Evolutionary conservation across 2,888 invertebrate species (phyloP).

Genomic region (Stenotaenia linearis): DNA sequence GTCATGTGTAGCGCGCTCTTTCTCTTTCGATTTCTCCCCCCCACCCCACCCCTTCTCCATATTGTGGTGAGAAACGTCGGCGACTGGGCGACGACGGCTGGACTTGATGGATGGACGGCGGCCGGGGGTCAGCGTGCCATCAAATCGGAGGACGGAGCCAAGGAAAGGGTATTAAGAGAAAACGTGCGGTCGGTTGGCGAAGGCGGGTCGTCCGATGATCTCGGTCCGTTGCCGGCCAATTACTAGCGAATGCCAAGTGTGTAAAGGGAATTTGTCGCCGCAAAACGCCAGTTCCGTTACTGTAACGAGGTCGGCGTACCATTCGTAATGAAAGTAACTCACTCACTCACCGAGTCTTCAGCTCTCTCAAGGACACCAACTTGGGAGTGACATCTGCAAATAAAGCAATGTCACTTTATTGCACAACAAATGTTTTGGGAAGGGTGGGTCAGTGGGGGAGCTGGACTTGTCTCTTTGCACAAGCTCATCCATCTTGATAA

Average conservation of each 20-base stretch:
- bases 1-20: not conserved
- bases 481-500: not conserved
- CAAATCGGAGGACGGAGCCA: not conserved
- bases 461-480: not conserved
- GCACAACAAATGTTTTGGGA: constrained; percentile 12
- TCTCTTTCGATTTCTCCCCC: not conserved
- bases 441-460: not conserved
- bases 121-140: not conserved
- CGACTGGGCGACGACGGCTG: constrained; percentile 15
- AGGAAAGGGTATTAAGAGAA: not conserved
- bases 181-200: not conserved
- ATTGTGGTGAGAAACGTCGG: not conserved
- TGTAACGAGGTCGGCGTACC: not conserved
- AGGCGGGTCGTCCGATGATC: not conserved
- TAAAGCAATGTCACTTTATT: constrained; percentile 19
- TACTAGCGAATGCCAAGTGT: not conserved
- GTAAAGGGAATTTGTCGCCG: not conserved
- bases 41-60: not conserved
- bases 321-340: constrained; percentile 11
- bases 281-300: not conserved
- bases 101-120: constrained; percentile 9
- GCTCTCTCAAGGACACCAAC: constrained; percentile 4
- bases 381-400: constrained; percentile 19
- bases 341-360: not conserved
- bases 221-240: not conserved